Evolutionary conservation across 2,113 vertebrate genomes (phyloP).

Genomic region (Otus sunia): DNA sequence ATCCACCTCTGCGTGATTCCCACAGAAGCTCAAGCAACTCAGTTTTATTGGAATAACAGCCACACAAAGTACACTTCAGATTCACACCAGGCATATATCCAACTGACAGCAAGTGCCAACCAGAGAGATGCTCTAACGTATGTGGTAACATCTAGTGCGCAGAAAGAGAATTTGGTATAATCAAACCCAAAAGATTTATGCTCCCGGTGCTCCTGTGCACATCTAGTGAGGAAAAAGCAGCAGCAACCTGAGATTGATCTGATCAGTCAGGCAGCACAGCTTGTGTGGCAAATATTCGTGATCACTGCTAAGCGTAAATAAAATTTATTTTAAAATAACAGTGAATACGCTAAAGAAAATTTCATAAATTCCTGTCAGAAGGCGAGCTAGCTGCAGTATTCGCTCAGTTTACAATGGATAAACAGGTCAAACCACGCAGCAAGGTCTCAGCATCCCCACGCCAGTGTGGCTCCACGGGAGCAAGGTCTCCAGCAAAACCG

Average conservation of each 20-base stretch:
- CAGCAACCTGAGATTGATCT: rapidly evolving
- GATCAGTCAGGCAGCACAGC: neutral
- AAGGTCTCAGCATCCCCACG: neutral
- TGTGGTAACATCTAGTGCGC: no score
- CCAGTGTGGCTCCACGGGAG: rapidly evolving
- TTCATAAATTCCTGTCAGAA: rapidly evolving
- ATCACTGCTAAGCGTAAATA: neutral
- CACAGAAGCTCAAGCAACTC: neutral
- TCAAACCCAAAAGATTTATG: neutral
- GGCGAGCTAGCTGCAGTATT: neutral
- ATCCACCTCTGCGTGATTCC: rapidly evolving
- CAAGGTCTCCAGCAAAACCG: neutral
- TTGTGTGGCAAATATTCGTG: rapidly evolving
- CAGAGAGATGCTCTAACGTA: neutral
- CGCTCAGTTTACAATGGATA: neutral
- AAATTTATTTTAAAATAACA: neutral
- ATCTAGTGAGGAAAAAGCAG: neutral
- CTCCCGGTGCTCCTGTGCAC: neutral
- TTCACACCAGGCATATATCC: rapidly evolving
- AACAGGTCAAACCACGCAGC: neutral
- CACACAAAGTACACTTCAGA: neutral
- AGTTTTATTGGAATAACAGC: neutral
- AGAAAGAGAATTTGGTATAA: neutral
- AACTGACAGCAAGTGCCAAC: neutral
- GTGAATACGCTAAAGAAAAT: neutral